Base-by-base conservation (phyloP, 2,888 invertebrate species). In the Drosophila parthenogenetica region DNA sequence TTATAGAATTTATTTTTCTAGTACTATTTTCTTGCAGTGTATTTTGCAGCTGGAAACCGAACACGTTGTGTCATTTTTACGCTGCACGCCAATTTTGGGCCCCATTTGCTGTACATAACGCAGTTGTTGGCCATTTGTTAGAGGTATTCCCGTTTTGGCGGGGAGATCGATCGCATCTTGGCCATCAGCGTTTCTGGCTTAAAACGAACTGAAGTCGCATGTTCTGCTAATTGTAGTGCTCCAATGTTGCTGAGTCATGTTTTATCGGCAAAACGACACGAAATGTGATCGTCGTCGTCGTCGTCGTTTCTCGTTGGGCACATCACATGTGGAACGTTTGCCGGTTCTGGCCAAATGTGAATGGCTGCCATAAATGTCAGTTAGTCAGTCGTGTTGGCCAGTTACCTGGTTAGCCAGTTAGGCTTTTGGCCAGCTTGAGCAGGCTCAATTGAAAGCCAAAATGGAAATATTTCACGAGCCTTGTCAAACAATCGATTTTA, bases 401-500 rank as follows among this genome's bases (percentile, higher is more conserved):
- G 16, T 16, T 25, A 48, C 16, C 11, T 11, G 32, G 7, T 5
- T 35, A 32, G 32, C 1, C 14, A 14, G 14, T 11, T 13, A 32
- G 13, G 1, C 13, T 5, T 13, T 16, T 29, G 17, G 32, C 13
- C 16, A 32, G 35, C 29, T 35, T 35, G 13, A 3, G 35, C 68
- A 67, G 42, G 40, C 43, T 46, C 71, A 66, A 65, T 61, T 65
- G 45, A 65, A 60, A 62, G 61, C 62, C 50, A 72, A 83, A 79
- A 78, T 81, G 73, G 71, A 70, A 68, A 78, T 83, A 82, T 83
- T 77, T 79, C 79, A 73, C 74, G 78, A 76, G 78, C 64, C 87
- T 86, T 89, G 89, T 89, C 89, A 86, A 88, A 79, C 84, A 88
- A 79, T 90, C 89, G 88, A 81, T 79, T 86, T 83, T 82, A 89